Conservation (phyloP, 92 coral and sea anemone species). For the Bergia puertoricense region DNA sequence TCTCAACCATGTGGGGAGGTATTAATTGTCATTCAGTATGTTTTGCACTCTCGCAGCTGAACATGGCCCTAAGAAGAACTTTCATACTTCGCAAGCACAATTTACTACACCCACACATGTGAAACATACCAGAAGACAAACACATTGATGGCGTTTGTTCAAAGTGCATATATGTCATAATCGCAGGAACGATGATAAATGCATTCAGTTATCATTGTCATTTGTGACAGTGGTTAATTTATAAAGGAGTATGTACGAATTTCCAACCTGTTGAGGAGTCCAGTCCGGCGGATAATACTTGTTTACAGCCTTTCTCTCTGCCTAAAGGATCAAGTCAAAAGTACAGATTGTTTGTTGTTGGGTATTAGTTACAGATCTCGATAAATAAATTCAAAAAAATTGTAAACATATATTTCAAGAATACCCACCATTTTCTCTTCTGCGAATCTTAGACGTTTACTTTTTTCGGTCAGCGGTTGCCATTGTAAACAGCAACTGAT, state of each 20-base stretch:
- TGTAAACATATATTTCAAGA: neutral
- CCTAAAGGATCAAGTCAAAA: slow-evolving; percentile 51
- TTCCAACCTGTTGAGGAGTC: slow-evolving; percentile 85
- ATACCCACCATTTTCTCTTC: slow-evolving; percentile 19
- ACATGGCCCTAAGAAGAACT: too few relatives aligned
- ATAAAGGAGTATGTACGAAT: neutral
- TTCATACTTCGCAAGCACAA: too few relatives aligned
- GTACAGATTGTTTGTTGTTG: neutral
- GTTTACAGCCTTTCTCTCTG: slow-evolving; percentile 95
- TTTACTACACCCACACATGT: neutral
- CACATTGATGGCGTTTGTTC: neutral
- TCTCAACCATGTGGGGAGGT: too few relatives aligned
- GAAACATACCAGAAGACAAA: too few relatives aligned
- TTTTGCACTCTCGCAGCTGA: too few relatives aligned
- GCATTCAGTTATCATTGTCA: too few relatives aligned
- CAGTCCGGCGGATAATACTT: slow-evolving; percentile 99
- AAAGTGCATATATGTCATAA: too few relatives aligned
- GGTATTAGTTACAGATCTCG: neutral
- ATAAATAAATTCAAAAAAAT: neutral
- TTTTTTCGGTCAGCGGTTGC: slow-evolving; percentile 35
- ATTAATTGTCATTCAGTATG: too few relatives aligned
- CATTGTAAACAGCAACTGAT: neutral
- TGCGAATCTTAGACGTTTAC: neutral
- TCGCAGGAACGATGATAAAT: too few relatives aligned
- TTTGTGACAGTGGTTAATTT: too few relatives aligned